Conservation (phyloP, 2,797 vertebrate genomes). For the Pangasius larnaudii region DNA sequence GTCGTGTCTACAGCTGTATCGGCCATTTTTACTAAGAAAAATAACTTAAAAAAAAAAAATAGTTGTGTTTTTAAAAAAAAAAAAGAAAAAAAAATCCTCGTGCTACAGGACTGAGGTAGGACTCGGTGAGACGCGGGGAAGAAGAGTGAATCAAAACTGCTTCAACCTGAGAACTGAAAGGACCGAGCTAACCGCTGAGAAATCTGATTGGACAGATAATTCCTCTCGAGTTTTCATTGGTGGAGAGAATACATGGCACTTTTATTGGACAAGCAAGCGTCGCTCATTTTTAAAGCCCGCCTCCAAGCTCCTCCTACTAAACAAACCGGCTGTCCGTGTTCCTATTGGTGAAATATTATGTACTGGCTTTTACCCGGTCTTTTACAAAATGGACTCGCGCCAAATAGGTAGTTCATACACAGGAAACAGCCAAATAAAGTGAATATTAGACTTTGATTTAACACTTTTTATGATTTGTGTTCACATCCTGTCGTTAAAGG, state of each 20-base stretch:
- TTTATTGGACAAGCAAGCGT: constrained; percentile 64
- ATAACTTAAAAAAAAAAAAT: constrained; percentile 49
- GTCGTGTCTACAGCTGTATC: constrained; percentile 81
- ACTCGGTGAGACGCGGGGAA: constrained; percentile 47
- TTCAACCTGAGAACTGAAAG: constrained; percentile 66
- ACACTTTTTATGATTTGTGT: neutral
- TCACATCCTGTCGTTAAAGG: neutral
- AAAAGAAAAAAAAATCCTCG: neutral
- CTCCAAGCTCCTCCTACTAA: constrained; percentile 43
- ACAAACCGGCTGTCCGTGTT: constrained; percentile 7
- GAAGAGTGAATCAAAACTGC: constrained; percentile 72
- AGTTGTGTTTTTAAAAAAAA: constrained; percentile 5
- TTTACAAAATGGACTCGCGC: constrained; percentile 23
- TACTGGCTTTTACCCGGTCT: constrained; percentile 32
- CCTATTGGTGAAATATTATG: constrained; percentile 67
- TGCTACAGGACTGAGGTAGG: constrained; percentile 42
- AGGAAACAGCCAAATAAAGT: neutral
- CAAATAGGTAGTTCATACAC: neutral
- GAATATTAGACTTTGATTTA: neutral
- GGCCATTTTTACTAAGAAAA: constrained; percentile 73
- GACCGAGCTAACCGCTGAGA: constrained; percentile 3
- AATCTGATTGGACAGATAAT: constrained; percentile 68
- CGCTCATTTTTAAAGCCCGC: constrained; percentile 58
- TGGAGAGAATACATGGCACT: neutral
- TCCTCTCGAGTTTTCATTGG: constrained; percentile 66